phyloP scores from a whole-genome alignment of 1,140 invertebrate species.

The Drosophila pseudoobscura region DNA sequence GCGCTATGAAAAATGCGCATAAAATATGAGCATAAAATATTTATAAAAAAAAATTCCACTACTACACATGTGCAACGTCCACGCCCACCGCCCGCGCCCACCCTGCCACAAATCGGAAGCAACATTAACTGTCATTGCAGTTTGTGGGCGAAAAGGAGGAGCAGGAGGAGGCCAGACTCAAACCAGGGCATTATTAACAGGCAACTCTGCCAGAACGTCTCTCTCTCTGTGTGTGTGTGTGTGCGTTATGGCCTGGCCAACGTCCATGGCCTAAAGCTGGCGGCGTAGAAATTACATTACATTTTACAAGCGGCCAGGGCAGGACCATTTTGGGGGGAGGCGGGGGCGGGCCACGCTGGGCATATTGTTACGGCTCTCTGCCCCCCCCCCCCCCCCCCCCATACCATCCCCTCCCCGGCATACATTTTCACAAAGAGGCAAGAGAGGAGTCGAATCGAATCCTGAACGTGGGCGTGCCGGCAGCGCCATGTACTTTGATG shows the following conservation, averaged over 20 bases:
- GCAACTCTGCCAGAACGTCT: neutral
- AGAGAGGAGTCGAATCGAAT: conserved; percentile 16
- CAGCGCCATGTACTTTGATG: neutral
- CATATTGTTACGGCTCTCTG: conserved; percentile 25
- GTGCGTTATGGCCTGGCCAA: conserved; percentile 30
- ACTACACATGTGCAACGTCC: neutral
- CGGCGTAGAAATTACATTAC: conserved; percentile 66
- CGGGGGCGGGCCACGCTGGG: conserved; percentile 20
- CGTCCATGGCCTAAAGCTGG: conserved; percentile 52
- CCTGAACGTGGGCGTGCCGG: neutral
- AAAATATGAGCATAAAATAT: conserved; percentile 57
- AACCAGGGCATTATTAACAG: conserved; percentile 41
- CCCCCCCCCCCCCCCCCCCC: neutral
- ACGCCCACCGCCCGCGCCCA: too few species aligned
- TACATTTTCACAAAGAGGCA: conserved; percentile 63
- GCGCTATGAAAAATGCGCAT: conserved; percentile 54
- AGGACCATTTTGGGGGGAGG: conserved; percentile 5
- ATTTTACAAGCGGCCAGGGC: conserved; percentile 48
- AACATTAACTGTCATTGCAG: conserved; percentile 57
- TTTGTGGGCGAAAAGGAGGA: conserved; percentile 31
- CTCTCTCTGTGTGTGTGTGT: conserved; percentile 4
- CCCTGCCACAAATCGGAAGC: neutral
- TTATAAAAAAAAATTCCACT: conserved; percentile 49
- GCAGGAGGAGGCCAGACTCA: neutral
- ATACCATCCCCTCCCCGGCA: neutral